These are phyloP conservation scores for Rhamphomyia laevipes DNA, from an alignment of 2,888 invertebrate species.

Conservation along the genomic window DNA sequence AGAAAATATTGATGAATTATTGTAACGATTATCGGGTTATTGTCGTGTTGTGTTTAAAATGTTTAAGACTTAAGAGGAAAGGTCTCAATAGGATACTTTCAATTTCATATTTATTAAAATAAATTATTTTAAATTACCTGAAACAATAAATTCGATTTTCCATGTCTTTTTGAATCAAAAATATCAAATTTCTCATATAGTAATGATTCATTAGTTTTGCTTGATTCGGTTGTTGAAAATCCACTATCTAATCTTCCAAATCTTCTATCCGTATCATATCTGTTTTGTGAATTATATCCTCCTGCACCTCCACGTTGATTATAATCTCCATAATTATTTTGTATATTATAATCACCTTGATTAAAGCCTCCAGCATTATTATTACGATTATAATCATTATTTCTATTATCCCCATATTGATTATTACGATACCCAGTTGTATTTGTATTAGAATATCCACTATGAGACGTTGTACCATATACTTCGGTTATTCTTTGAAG, in stretches of 20 bases:
- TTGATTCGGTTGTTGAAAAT: conserved; percentile 24
- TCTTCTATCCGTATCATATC: conserved; percentile 16
- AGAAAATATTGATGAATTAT: not conserved
- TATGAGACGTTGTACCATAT: conserved; percentile 38
- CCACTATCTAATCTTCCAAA: conserved; percentile 29
- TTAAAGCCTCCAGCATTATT: not conserved
- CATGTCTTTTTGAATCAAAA: conserved; percentile 60
- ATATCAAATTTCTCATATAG: conserved; percentile 52
- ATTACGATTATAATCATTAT: conserved; percentile 14
- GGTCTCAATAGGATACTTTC: too few species aligned
- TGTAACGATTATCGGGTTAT: too few species aligned
- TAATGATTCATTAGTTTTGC: conserved; percentile 20
- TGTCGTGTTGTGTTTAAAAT: too few species aligned
- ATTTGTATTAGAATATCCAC: conserved; percentile 19
- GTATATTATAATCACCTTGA: conserved; percentile 14
- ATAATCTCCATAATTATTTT: conserved; percentile 5
- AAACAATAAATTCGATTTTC: conserved; percentile 62
- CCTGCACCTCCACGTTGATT: conserved; percentile 9
- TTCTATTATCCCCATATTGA: conserved; percentile 12
- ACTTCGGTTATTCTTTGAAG: conserved; percentile 48
- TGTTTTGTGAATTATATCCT: conserved; percentile 16
- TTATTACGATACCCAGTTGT: conserved; percentile 15
- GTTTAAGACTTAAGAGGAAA: too few species aligned
- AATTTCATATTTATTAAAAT: too few species aligned
- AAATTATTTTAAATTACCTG: conserved; percentile 44